These are phyloP conservation scores for Chrysolina oricalcia DNA, from an alignment of 2,888 invertebrate genomes.

Conservation along the genomic window DNA sequence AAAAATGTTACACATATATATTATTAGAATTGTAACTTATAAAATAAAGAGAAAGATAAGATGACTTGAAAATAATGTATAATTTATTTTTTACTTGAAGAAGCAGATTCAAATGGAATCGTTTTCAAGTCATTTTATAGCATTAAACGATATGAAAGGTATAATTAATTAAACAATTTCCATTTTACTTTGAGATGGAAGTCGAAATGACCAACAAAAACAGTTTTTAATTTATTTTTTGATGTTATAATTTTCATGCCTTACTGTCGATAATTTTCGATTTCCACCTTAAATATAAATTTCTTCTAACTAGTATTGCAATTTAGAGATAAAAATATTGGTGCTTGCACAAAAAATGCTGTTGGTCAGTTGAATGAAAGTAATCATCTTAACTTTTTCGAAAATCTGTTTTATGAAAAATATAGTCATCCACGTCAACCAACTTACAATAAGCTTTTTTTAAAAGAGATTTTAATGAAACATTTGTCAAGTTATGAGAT, in stretches of 20 bases:
- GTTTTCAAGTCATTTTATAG: constrained; percentile 57
- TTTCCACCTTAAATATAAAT: constrained; percentile 53
- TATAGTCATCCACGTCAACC: constrained; percentile 44
- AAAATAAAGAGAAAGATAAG: constrained; percentile 40
- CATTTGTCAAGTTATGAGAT: constrained; percentile 53
- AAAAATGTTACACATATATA: constrained; percentile 41
- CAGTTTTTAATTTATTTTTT: constrained; percentile 46
- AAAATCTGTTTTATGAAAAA: constrained; percentile 42
- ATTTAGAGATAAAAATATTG: constrained; percentile 61
- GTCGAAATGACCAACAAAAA: constrained; percentile 39
- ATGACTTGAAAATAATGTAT: constrained; percentile 57
- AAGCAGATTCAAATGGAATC: constrained; percentile 41
- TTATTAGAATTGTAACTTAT: constrained; percentile 50
- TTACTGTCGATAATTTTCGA: constrained; percentile 47
- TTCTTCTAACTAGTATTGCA: constrained; percentile 57
- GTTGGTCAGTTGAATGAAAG: constrained; percentile 62
- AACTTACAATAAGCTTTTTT: constrained; percentile 58
- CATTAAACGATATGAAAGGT: constrained; percentile 46
- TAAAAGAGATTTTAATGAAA: constrained; percentile 49
- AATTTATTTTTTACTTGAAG: constrained; percentile 57
- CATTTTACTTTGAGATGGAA: constrained; percentile 49
- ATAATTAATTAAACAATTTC: constrained; percentile 47
- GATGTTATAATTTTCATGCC: constrained; percentile 47
- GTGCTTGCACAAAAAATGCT: constrained; percentile 67
- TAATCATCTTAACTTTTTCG: constrained; percentile 51